phyloP scores from a whole-genome alignment of 2,888 invertebrate species.

The Exocentrus adspersus region DNA sequence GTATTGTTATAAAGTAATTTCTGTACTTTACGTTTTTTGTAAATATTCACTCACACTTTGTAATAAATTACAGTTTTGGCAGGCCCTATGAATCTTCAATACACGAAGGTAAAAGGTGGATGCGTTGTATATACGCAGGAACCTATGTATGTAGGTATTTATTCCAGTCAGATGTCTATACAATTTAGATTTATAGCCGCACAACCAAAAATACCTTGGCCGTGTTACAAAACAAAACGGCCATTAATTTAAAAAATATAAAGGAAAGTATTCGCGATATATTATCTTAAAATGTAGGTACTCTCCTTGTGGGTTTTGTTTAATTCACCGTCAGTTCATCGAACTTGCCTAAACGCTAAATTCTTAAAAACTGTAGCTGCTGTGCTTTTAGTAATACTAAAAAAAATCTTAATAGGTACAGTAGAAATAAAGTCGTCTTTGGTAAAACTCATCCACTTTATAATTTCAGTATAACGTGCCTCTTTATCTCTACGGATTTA shows the following conservation, averaged over 20 bases:
- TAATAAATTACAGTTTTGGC: no score
- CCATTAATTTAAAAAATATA: conserved; percentile 26
- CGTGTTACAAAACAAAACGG: conserved; percentile 25
- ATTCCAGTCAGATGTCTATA: background rate
- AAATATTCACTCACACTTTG: no score
- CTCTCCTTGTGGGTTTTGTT: conserved; percentile 5
- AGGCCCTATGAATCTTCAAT: no score
- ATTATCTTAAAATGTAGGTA: conserved; percentile 18
- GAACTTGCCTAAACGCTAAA: conserved; percentile 35
- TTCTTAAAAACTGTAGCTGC: no score
- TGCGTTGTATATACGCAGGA: no score
- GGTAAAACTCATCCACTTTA: conserved; percentile 25
- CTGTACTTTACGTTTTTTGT: no score
- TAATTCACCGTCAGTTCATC: conserved; percentile 21
- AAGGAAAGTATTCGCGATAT: conserved; percentile 29
- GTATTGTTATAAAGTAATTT: no score
- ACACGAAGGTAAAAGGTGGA: no score
- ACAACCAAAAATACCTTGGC: conserved; percentile 16
- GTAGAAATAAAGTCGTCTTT: no score
- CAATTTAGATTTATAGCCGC: conserved; percentile 21
- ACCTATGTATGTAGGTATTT: no score
- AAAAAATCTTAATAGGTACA: no score
- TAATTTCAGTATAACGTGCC: background rate
- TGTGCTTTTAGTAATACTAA: conserved; percentile 45
- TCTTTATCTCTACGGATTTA: background rate